Percentiles rank a stretch among this genome's conserved stretches.
Evolutionary conservation across 2,113 vertebrate genomes (phyloP).

Genomic region (Pomatorhinus ruficollis): DNA sequence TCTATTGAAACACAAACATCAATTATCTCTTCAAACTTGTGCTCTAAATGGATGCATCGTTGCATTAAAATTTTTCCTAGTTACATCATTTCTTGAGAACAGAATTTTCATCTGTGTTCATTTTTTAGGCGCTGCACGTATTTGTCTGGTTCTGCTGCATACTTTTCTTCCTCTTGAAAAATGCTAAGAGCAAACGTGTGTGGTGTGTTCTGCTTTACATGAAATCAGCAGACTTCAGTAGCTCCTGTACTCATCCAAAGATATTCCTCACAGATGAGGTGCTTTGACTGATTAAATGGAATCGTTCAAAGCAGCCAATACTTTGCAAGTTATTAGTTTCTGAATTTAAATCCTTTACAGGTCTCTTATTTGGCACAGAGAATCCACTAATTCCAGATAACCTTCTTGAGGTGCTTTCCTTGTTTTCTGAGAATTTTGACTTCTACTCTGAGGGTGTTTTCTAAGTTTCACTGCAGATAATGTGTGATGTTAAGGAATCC

Average conservation of each 20-base stretch:
- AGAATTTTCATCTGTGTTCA: neutral
- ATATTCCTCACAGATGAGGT: neutral
- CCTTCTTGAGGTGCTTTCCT: neutral
- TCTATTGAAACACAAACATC: neutral
- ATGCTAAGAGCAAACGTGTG: neutral
- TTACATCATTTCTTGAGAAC: neutral
- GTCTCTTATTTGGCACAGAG: neutral
- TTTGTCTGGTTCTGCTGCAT: neutral
- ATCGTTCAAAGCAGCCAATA: neutral
- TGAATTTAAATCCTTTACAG: neutral
- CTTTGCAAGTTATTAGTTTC: neutral
- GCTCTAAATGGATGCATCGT: neutral
- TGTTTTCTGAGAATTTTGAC: neutral
- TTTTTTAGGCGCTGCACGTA: accelerated
- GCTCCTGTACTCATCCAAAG: neutral
- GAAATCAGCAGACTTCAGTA: neutral
- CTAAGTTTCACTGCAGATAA: neutral
- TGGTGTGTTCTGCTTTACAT: neutral
- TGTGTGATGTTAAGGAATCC: neutral
- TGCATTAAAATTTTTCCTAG: neutral
- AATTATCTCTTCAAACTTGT: neutral
- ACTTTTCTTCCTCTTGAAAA: neutral
- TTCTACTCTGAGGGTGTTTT: neutral
- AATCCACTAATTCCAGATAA: neutral
- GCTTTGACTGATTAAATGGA: neutral